Percentiles rank a stretch among this genome's conserved stretches.
Evolutionary conservation across 2,888 invertebrate species (phyloP).

Genomic region (Scrobipalpa costella): DNA sequence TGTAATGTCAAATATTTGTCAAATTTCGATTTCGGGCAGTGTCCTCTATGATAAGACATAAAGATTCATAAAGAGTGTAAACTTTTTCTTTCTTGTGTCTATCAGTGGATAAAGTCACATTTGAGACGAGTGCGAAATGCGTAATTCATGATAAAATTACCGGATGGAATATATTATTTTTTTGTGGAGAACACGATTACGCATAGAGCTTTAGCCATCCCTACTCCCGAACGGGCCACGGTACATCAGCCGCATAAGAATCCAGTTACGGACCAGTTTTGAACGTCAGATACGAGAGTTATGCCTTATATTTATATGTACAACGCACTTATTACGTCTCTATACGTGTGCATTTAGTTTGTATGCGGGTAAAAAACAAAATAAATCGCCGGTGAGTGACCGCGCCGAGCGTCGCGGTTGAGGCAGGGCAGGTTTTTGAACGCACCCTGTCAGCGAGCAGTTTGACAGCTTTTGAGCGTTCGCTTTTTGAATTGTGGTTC

Average conservation of each 20-base stretch:
- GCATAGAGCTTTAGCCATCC: conserved; percentile 6
- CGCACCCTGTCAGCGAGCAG: conserved; percentile 56
- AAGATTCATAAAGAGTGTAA: no score
- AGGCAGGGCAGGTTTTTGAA: conserved; percentile 67
- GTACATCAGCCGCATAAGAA: conserved; percentile 46
- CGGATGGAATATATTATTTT: neutral
- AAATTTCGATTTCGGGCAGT: no score
- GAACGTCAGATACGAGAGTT: conserved; percentile 64
- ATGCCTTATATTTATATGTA: conserved; percentile 60
- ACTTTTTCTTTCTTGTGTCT: no score
- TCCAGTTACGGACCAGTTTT: conserved; percentile 66
- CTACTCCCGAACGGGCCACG: conserved; percentile 38
- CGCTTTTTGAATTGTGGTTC: conserved; percentile 75
- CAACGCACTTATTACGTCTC: conserved; percentile 37
- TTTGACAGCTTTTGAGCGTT: conserved; percentile 79
- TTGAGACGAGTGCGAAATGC: no score
- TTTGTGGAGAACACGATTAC: neutral
- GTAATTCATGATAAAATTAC: no score
- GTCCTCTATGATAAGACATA: no score
- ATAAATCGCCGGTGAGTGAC: conserved; percentile 72
- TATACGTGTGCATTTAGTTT: conserved; percentile 65
- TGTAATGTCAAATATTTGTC: no score
- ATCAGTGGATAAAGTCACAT: no score
- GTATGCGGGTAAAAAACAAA: conserved; percentile 78
- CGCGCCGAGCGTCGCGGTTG: conserved; percentile 60